Base-by-base conservation (phyloP, 2,888 invertebrate species). In the Physocephala rufipes region DNA sequence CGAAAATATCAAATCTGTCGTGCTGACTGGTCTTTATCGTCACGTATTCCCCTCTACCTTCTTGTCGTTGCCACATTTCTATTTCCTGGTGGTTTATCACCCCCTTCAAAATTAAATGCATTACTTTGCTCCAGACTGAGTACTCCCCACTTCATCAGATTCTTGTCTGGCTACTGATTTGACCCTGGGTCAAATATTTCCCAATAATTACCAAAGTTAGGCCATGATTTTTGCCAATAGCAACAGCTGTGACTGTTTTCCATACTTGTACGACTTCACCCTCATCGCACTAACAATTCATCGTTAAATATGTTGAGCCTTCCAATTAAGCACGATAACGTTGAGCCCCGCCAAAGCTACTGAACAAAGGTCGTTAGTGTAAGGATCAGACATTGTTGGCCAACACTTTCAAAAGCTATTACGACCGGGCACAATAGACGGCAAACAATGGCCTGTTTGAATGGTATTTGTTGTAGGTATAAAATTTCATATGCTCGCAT, bases 341-440 rank as follows among this genome's bases (percentile, higher is more conserved):
- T 45, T 28, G 26, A 58, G n/a, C n/a, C n/a, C n/a, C n/a, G n/a
- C n/a, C n/a, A n/a, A n/a, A 26, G 26, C 65, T 15, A 13, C 47
- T 4, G 24, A 67, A 30, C 47, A 47, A 58, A 51, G 43, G 62
- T 62, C 68, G 51, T n/a, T 28, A 68, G 68, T 61, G 68, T 51
- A 36, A 51, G 61, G 68, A 61, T 68, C 68, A 62, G 21, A 36
- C 36, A 59, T 45, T 58, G 58, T 45, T 45, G 47, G 67, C 67
- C 58, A 36, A 67, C 67, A 67, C 67, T 67, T 47, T 45, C 30
- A 26, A 49, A 30, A 43, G 43, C 59, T 61, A 59, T 28, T 59
- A 59, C 15, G 53, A 36, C 5, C 9, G 9, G 5, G 36, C 9
- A 21, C 53, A 7, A 53, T 21, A n/a, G 21, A 15, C 28, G 15